phyloP scores from a whole-genome alignment of 2,888 invertebrate genomes.

The Arctia plantaginis region DNA sequence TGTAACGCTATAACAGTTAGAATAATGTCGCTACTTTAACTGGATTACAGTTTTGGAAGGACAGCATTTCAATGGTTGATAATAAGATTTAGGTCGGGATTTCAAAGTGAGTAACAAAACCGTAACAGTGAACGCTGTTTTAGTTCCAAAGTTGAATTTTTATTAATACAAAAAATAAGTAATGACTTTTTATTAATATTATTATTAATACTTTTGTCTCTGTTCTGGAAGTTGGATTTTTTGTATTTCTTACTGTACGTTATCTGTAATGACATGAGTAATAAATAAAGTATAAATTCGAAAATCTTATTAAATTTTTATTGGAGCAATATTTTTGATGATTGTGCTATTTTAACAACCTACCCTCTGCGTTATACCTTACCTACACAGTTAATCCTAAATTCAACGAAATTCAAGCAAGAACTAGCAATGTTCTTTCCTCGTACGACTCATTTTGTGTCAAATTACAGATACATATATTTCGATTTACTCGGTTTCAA shows the following conservation, averaged over 20 bases:
- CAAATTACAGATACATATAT: neutral
- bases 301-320: neutral
- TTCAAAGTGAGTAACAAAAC: neutral
- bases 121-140: neutral
- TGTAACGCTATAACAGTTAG: constrained; percentile 25
- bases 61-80: constrained; percentile 18
- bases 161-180: too few relatives aligned
- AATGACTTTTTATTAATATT: neutral
- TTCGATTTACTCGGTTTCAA: too few relatives aligned
- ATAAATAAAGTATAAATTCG: neutral
- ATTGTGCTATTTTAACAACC: too few relatives aligned
- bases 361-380: too few relatives aligned
- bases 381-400: neutral
- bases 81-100: constrained; percentile 16
- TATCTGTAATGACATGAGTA: neutral
- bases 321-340: too few relatives aligned
- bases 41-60: constrained; percentile 2
- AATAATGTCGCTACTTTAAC: constrained; percentile 21
- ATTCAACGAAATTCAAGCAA: neutral
- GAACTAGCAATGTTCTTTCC: neutral
- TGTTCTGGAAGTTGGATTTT: neutral
- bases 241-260: neutral
- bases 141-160: neutral
- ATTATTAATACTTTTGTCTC: neutral
- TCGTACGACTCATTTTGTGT: neutral